Base-by-base conservation (phyloP, 2,113 vertebrate genomes). In the Todiramphus chloris region DNA sequence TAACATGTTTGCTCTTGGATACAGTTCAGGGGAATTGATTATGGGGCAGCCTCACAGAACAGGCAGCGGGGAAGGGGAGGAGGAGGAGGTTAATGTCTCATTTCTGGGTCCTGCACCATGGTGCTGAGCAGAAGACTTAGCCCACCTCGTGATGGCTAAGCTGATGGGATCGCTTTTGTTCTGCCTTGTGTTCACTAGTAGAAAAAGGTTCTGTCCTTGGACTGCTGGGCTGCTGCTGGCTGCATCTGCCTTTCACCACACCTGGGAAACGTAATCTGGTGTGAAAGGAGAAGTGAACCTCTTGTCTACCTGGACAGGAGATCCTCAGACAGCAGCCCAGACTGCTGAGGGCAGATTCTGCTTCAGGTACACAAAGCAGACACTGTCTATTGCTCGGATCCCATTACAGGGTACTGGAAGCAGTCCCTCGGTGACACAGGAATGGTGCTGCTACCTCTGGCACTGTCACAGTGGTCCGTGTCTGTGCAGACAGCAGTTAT, bases 111-210 rank as follows among this genome's bases (percentile, higher is more conserved):
- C 41, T 20, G 82, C 23, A 0, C 28, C 11, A 31, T 2, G 3
- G 46, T n/a, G 41, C 63, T 31, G 87, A 51, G 33, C 46, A 59
- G 50, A 14, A 20, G 48, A 4, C 4, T 18, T 10, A 4, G 21
- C 73, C 43, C 77, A 2, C 59, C 0, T 1, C 0, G 3, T 0
- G 59, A 4, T 3, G 37, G 35, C n/a, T 12, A 10, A 76, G 89
- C 53, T 37, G 73, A 13, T 30, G 62, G 19, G 1, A 3, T 6
- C 17, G 4, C 0, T 16, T 13, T 9, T 35, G 16, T 14, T 11
- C 55, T 80, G 77, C 39, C 30, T 37, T 10, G 43, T 4, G 68
- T 35, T 50, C n/a, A 1, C 4, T 5, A 11, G 51, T 0, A n/a
- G 77, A 9, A 20, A 35, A 24, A 43, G 33, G 37, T 21, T 56